Evolutionary conservation across 2,888 invertebrate genomes (phyloP).

Genomic region (Melanotus villosus): DNA sequence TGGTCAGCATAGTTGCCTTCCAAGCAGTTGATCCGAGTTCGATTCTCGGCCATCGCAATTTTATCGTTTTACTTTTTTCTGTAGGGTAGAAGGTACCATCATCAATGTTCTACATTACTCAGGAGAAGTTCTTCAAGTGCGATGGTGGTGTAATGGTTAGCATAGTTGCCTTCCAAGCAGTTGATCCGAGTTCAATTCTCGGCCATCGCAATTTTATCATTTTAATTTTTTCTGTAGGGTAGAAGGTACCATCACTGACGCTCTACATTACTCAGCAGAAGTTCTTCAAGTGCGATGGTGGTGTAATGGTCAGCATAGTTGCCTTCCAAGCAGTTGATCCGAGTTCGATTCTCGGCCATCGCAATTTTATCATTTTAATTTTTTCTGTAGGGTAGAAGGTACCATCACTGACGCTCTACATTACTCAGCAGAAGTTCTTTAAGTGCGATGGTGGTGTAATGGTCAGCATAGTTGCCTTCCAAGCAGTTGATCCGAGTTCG

Average conservation of each 20-base stretch:
- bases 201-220: slow-evolving; percentile 66
- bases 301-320: slow-evolving; percentile 70
- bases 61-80: too few species aligned
- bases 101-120: too few species aligned
- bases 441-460: slow-evolving; percentile 69
- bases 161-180: slow-evolving; percentile 70
- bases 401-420: too few species aligned
- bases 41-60: slow-evolving; percentile 68
- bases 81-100: too few species aligned
- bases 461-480: slow-evolving; percentile 70
- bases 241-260: too few species aligned
- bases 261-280: too few species aligned
- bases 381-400: too few species aligned
- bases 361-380: too few species aligned
- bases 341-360: slow-evolving; percentile 70
- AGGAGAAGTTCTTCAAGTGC: too few species aligned
- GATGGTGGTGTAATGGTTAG: slow-evolving; percentile 69
- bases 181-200: slow-evolving; percentile 70
- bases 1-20: slow-evolving; percentile 69
- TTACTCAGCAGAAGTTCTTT: too few species aligned
- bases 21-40: slow-evolving; percentile 70
- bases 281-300: slow-evolving; percentile 69
- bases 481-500: slow-evolving; percentile 70
- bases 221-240: too few species aligned
- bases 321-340: slow-evolving; percentile 70